Evolutionary conservation across 2,797 vertebrate species (phyloP).

Genomic region (Coluber constrictor): DNA sequence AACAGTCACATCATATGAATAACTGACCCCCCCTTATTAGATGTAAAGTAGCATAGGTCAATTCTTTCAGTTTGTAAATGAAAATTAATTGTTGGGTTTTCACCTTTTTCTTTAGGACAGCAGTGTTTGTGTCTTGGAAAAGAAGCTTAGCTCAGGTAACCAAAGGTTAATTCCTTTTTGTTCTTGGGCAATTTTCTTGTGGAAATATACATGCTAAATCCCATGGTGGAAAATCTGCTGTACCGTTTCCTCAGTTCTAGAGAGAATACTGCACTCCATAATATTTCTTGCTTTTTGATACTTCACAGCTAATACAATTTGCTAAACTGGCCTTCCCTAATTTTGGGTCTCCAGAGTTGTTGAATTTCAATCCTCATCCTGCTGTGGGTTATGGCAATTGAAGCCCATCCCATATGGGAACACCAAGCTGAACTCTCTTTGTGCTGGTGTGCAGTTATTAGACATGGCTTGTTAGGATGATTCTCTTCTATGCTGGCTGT

Average conservation of each 20-base stretch:
- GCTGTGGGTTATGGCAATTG: background rate
- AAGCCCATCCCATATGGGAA: background rate
- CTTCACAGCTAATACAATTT: background rate
- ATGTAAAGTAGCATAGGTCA: background rate
- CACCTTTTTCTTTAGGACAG: slow-evolving; percentile 4
- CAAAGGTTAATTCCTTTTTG: background rate
- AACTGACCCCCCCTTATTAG: background rate
- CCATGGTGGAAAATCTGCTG: background rate
- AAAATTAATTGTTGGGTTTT: background rate
- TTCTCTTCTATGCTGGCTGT: too few species aligned
- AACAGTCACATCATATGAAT: background rate
- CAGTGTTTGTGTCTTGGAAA: slow-evolving; percentile 6
- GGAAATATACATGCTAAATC: background rate
- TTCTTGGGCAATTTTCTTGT: background rate
- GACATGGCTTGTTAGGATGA: background rate
- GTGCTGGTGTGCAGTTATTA: background rate
- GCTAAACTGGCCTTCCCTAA: background rate
- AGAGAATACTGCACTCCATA: background rate
- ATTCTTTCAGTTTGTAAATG: background rate
- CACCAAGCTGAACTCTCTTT: background rate
- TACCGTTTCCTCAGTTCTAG: background rate
- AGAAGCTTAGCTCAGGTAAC: slow-evolving; percentile 38
- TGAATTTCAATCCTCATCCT: background rate
- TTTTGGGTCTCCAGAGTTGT: background rate
- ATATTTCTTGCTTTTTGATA: background rate